Base-by-base conservation (phyloP, 2,113 vertebrate genomes). In the Melanotaenia duboulayi region DNA sequence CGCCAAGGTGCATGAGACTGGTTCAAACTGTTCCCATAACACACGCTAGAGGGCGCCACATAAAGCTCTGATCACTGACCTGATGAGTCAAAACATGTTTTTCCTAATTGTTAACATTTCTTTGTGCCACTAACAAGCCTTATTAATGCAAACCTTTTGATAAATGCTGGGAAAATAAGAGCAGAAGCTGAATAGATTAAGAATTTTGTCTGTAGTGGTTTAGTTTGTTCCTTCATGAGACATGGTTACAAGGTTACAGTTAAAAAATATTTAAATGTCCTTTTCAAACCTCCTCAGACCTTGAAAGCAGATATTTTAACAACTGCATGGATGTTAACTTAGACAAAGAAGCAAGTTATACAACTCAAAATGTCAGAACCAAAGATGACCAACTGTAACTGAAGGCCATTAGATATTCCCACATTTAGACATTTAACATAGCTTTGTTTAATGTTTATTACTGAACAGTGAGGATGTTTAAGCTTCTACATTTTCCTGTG, bases 21-120 rank as follows among this genome's bases (percentile, higher is more conserved):
- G 28, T 28, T 28, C 28, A 4, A 28, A 28, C 32, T 7, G 8
- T 35, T 35, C 32, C 32, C 7, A 1, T 35, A 7, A 35, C 4
- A 7, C 32, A 9, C 32, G 7, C 32, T 25, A 66, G 78, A 66
- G 77, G 82, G 73, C 5, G 8, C 74, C 39, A 7, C 63, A 60
- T 60, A 39, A 80, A 22, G 44, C 56, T 65, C 54, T 59, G 48
- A 1, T 71, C 20, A 48, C 35, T 67, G 22, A 54, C 22, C 40
- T 52, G 48, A 74, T 9, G 20, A 32, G 2, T 13, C n/a, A 19
- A n/a, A 32, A 25, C 12, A 52, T 17, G 22, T 28, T 71, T n/a
- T 13, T 54, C 6, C 17, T 4, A 2, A 11, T 46, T 58, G 40
- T 54, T 37, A 25, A 10, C 40, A 7, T n/a, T 39, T 55, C 7